These are phyloP conservation scores for Melanostoma mellinum DNA, from an alignment of 2,888 invertebrate genomes.

Conservation along the genomic window DNA sequence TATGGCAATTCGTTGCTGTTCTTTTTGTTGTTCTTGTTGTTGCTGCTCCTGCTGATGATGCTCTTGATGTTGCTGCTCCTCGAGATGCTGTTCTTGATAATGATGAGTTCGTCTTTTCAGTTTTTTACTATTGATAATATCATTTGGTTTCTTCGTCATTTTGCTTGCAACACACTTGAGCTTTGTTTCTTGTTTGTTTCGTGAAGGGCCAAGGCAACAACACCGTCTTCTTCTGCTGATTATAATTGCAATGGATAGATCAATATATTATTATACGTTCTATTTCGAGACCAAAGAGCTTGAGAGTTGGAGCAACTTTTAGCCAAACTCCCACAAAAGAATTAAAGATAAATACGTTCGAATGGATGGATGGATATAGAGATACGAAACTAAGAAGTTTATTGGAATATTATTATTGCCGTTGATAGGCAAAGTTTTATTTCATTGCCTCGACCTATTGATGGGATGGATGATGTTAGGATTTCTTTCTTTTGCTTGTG, in stretches of 20 bases:
- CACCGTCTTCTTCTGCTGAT: neutral
- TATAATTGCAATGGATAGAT: neutral
- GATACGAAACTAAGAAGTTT: slow-evolving; percentile 33
- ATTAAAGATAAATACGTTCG: slow-evolving; percentile 55
- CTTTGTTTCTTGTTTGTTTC: slow-evolving; percentile 6
- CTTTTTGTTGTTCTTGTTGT: neutral
- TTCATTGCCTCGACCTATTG: slow-evolving; percentile 30
- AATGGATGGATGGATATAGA: slow-evolving; percentile 42
- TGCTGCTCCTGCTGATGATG: slow-evolving; percentile 21
- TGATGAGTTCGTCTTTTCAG: slow-evolving; percentile 60
- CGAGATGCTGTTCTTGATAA: slow-evolving; percentile 44
- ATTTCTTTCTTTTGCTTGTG: neutral
- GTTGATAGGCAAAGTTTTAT: slow-evolving; percentile 59
- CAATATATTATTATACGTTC: slow-evolving; percentile 27
- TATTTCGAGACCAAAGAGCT: slow-evolving; percentile 18
- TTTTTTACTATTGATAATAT: slow-evolving; percentile 67
- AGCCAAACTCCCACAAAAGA: slow-evolving; percentile 50
- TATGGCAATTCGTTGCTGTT: slow-evolving; percentile 19
- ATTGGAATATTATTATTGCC: slow-evolving; percentile 55
- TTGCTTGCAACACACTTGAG: slow-evolving; percentile 54
- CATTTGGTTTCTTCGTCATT: slow-evolving; percentile 66
- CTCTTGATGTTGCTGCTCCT: slow-evolving; percentile 25
- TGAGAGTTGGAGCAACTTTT: slow-evolving; percentile 41
- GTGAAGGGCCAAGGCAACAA: slow-evolving; percentile 3
- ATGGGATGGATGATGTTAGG: slow-evolving; percentile 9